Evolutionary conservation across 1,140 invertebrate species (phyloP).

Genomic region (Hycleus cichorii): DNA sequence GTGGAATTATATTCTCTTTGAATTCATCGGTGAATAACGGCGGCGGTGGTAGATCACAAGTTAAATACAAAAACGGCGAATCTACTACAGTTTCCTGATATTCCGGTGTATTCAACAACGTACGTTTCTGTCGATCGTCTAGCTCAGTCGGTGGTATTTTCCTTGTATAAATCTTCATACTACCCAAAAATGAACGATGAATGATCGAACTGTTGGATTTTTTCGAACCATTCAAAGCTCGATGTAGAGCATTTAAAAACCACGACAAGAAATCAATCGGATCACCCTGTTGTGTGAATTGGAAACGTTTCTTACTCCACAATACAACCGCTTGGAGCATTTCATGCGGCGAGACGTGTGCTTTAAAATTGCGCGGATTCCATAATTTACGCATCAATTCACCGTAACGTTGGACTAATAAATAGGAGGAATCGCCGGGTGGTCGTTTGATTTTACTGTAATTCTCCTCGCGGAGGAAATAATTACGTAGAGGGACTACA

Average conservation of each 20-base stretch:
- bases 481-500: conserved; percentile 88
- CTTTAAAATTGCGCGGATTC: conserved; percentile 99
- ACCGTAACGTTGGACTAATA: conserved; percentile 94
- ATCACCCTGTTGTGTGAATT: conserved; percentile 98
- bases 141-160: conserved; percentile 92
- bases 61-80: conserved; percentile 90
- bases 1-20: conserved; percentile 97
- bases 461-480: conserved; percentile 90
- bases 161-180: conserved; percentile 89
- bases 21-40: conserved; percentile 96
- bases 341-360: conserved; percentile 99
- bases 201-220: conserved; percentile 84
- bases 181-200: conserved; percentile 91
- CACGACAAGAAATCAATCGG: conserved; percentile 95
- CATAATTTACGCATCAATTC: conserved; percentile 96
- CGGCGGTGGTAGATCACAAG: conserved; percentile 92
- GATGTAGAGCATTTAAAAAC: conserved; percentile 91
- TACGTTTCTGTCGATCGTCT: conserved; percentile 79
- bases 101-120: conserved; percentile 72
- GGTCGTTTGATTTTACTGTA: conserved; percentile 84
- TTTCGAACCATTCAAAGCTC: conserved; percentile 80
- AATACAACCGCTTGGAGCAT: conserved; percentile 99
- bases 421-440: conserved; percentile 83
- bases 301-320: conserved; percentile 96
- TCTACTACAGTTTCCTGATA: conserved; percentile 83